Evolutionary conservation across 2,113 vertebrate genomes (phyloP).

Genomic region (Genyomyrus donnyi): DNA sequence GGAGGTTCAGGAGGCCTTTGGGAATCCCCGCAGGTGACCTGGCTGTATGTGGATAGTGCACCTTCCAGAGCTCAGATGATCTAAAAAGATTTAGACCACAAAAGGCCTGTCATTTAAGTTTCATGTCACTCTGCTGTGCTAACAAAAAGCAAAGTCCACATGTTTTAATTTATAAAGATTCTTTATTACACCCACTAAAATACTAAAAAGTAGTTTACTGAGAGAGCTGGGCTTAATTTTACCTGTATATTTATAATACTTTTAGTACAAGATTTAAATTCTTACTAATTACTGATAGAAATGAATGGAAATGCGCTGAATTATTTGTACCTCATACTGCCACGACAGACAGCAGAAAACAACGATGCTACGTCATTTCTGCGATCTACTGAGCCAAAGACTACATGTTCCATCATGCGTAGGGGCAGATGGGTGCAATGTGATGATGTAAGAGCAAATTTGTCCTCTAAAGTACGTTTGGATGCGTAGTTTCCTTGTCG

Average conservation of each 20-base stretch:
- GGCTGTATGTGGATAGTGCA: slow-evolving; percentile 16
- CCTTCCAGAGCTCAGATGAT: not conserved
- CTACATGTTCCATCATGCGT: slow-evolving; percentile 52
- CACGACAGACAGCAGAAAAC: not conserved
- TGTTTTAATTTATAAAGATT: not conserved
- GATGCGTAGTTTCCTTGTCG: not conserved
- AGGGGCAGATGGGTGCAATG: not conserved
- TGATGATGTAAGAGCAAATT: not conserved
- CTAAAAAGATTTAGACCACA: not conserved
- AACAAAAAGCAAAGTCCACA: not conserved
- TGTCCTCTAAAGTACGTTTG: not conserved
- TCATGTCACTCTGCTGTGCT: not conserved
- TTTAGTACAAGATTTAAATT: not conserved
- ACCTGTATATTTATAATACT: not conserved
- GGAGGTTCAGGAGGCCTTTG: slow-evolving; percentile 54
- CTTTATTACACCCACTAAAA: not conserved
- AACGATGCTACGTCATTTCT: not conserved
- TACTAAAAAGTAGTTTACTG: not conserved
- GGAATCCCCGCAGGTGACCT: not conserved
- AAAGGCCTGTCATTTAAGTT: not conserved
- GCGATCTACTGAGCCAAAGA: slow-evolving; percentile 14
- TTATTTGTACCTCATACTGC: not conserved
- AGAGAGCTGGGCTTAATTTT: not conserved
- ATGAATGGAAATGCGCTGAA: not conserved
- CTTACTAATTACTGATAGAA: not conserved